Conservation (phyloP, 2,113 vertebrate species). For the Dicaeum eximium region DNA sequence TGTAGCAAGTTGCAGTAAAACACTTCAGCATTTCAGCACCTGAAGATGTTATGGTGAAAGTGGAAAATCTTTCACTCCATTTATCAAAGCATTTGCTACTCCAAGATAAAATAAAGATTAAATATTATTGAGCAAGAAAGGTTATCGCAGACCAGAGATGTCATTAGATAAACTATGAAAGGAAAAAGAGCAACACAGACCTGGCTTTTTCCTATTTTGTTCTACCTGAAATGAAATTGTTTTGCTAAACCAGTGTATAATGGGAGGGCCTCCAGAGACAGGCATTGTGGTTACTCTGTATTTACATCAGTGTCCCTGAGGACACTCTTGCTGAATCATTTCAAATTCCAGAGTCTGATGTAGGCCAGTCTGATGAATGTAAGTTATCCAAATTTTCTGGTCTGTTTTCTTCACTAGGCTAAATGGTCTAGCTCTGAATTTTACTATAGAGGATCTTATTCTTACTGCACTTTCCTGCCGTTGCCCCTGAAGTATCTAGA, state of each 20-base stretch:
- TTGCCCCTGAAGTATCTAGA: background rate
- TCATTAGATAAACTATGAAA: background rate
- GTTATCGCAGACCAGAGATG: background rate
- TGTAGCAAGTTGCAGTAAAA: conserved; percentile 1
- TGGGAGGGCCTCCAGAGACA: background rate
- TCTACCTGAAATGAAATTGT: background rate
- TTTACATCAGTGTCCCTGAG: conserved; percentile 35
- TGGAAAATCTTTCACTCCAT: background rate
- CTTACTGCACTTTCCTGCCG: background rate
- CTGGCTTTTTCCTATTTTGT: background rate
- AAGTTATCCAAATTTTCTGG: background rate
- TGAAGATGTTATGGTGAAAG: background rate
- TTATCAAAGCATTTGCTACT: background rate
- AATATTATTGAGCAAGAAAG: background rate
- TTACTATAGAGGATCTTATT: background rate
- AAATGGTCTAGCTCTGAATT: background rate
- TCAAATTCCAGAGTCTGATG: background rate
- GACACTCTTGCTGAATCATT: conserved; percentile 25
- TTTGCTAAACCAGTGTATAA: background rate
- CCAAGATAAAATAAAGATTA: background rate
- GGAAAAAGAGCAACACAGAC: background rate
- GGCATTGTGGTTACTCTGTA: conserved; percentile 18
- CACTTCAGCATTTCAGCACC: background rate
- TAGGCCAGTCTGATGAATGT: background rate
- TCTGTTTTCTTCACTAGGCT: background rate